Percentiles rank a stretch among this genome's conserved stretches.
These are phyloP conservation scores for Chrosomus eos DNA, from an alignment of 2,797 vertebrate species.

Conservation along the genomic window DNA sequence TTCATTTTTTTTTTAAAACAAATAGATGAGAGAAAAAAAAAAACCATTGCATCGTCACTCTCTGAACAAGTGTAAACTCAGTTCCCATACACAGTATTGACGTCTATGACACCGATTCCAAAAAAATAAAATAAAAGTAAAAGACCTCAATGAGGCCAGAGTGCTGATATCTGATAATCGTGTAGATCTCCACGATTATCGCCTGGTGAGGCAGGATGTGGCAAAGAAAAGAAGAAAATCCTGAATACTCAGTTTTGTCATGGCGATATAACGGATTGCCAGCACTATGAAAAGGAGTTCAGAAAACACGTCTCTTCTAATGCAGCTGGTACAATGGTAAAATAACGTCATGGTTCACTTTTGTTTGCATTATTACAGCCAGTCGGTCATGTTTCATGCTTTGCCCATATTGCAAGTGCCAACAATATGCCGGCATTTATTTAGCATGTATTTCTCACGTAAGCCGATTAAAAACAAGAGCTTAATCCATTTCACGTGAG, in stretches of 20 bases:
- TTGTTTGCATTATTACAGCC: slow-evolving; percentile 34
- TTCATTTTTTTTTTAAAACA: slow-evolving; percentile 48
- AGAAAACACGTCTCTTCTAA: neutral
- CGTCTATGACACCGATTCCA: slow-evolving; percentile 44
- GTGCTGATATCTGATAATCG: slow-evolving; percentile 12
- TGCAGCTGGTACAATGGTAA: slow-evolving; percentile 19
- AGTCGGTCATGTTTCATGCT: slow-evolving; percentile 26
- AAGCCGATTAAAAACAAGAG: slow-evolving; percentile 28
- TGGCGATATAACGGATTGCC: neutral
- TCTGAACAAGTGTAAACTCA: slow-evolving; percentile 54
- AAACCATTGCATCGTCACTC: slow-evolving; percentile 54
- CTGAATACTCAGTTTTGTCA: neutral
- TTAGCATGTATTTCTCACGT: slow-evolving; percentile 36
- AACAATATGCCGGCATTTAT: slow-evolving; percentile 29
- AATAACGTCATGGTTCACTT: neutral
- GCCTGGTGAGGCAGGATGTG: neutral
- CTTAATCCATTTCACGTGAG: slow-evolving; percentile 5
- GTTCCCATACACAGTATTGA: slow-evolving; percentile 56
- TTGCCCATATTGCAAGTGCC: slow-evolving; percentile 51
- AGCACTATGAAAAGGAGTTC: neutral
- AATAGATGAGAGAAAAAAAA: slow-evolving; percentile 34
- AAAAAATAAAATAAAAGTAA: slow-evolving; percentile 25
- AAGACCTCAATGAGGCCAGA: neutral
- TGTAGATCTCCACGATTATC: slow-evolving; percentile 7
- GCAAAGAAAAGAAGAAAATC: slow-evolving; percentile 8